Percentiles rank a stretch among this genome's conserved stretches.
Conservation (phyloP, 2,113 vertebrate genomes). For the Vicugna pacos region DNA sequence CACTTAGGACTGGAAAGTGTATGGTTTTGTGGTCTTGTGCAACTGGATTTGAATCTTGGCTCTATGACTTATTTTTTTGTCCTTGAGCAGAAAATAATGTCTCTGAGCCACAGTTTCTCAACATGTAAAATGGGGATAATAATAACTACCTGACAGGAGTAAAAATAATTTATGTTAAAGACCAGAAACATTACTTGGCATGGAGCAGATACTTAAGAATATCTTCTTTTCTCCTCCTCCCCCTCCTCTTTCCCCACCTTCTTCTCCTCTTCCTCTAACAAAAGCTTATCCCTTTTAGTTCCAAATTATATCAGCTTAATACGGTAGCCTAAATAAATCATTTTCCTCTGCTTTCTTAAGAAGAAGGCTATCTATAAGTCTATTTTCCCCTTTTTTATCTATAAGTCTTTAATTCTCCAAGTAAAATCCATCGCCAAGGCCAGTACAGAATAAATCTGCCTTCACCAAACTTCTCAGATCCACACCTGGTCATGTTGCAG, state of each 20-base stretch:
- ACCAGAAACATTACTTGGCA: background rate
- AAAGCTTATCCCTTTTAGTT: conserved; percentile 48
- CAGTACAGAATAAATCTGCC: background rate
- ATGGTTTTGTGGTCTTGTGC: background rate
- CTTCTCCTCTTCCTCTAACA: background rate
- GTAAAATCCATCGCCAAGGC: conserved; percentile 42
- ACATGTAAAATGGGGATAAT: background rate
- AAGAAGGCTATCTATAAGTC: conserved; percentile 45
- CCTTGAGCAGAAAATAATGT: conserved; percentile 1
- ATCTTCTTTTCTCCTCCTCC: background rate
- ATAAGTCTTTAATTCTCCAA: conserved; percentile 69
- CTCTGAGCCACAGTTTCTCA: background rate
- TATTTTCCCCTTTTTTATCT: background rate
- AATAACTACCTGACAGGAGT: background rate
- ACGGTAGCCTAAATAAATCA: conserved; percentile 38
- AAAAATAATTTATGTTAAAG: conserved; percentile 34
- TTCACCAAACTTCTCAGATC: background rate
- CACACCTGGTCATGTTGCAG: background rate
- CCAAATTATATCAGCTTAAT: conserved; percentile 56
- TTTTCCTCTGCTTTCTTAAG: conserved; percentile 36
- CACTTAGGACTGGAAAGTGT: background rate
- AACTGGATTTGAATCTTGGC: background rate
- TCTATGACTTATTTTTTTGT: background rate
- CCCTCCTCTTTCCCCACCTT: background rate
- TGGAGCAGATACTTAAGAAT: background rate